Evolutionary conservation across 2,113 vertebrate species (phyloP).

Genomic region (Sialia sialis): DNA sequence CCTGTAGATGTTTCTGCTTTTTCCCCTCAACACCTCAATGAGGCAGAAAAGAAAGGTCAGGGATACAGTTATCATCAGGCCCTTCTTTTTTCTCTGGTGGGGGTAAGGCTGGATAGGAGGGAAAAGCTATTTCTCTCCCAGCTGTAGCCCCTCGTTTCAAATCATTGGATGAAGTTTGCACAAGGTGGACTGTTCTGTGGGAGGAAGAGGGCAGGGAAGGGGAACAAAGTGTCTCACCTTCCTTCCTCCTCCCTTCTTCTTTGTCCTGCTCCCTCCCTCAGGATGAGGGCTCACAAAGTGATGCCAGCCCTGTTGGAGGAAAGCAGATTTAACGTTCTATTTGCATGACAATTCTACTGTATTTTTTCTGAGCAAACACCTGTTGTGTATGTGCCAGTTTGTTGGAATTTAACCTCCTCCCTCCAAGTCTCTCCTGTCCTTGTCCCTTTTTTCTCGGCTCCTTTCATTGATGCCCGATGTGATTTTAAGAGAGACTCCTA

Average conservation of each 20-base stretch:
- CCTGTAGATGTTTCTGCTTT: not conserved
- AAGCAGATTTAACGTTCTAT: constrained; percentile 71
- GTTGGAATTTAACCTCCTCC: constrained; percentile 63
- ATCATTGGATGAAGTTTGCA: constrained; percentile 63
- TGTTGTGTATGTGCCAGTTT: constrained; percentile 79
- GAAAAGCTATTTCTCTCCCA: not conserved
- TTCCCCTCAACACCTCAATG: not conserved
- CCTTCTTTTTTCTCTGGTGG: constrained; percentile 14
- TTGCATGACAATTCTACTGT: constrained; percentile 80
- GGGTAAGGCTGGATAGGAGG: not conserved
- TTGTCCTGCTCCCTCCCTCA: constrained; percentile 32
- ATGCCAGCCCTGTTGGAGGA: constrained; percentile 23
- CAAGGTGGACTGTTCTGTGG: constrained; percentile 68
- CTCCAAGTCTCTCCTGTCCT: not conserved
- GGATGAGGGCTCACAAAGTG: not conserved
- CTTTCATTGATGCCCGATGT: constrained; percentile 22
- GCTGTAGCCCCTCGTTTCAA: not conserved
- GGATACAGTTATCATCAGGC: not conserved
- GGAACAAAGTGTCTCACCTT: constrained; percentile 33
- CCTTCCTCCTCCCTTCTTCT: constrained; percentile 43
- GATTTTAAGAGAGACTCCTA: constrained; percentile 63
- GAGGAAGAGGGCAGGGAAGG: constrained; percentile 32
- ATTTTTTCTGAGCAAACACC: constrained; percentile 82
- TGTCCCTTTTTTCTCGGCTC: not conserved
- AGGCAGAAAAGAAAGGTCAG: constrained; percentile 14